A percentile compares a stretch with the other conserved stretches of the same genome.
These are phyloP conservation scores for Chironomus striatipennis DNA, from an alignment of 1,140 invertebrate genomes.

Conservation along the genomic window DNA sequence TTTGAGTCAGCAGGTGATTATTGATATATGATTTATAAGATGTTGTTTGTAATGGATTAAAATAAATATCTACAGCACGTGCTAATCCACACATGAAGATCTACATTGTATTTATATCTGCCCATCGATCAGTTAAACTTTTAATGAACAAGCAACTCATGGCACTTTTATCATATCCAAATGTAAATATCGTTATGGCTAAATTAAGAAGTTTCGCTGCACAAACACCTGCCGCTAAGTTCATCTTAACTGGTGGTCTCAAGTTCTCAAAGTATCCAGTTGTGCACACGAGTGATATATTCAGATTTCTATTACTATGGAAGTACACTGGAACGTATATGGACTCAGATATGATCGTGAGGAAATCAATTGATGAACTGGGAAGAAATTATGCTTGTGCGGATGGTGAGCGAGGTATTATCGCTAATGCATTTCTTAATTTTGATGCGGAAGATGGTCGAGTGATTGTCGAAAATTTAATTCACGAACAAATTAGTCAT, in stretches of 20 bases:
- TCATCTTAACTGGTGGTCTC: conserved; percentile 39
- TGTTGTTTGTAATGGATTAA: neutral
- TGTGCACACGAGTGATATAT: conserved; percentile 44
- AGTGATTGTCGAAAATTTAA: neutral
- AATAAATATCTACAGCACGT: neutral
- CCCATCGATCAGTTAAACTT: neutral
- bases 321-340: conserved; percentile 50
- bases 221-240: conserved; percentile 40
- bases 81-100: neutral
- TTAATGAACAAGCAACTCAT: neutral
- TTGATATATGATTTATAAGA: neutral
- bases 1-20: neutral
- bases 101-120: neutral
- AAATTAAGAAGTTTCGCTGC: neutral
- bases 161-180: neutral
- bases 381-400: conserved; percentile 26
- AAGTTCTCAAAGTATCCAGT: conserved; percentile 41
- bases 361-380: conserved; percentile 30
- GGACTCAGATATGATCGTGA: conserved; percentile 47
- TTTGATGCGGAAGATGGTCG: neutral
- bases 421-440: neutral
- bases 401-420: neutral
- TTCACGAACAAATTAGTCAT: neutral
- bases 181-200: neutral
- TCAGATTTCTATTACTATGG: conserved; percentile 47